These are phyloP conservation scores for Montipora sp. DNA, from an alignment of 64 coral and sea anemone genomes.

Conservation along the genomic window DNA sequence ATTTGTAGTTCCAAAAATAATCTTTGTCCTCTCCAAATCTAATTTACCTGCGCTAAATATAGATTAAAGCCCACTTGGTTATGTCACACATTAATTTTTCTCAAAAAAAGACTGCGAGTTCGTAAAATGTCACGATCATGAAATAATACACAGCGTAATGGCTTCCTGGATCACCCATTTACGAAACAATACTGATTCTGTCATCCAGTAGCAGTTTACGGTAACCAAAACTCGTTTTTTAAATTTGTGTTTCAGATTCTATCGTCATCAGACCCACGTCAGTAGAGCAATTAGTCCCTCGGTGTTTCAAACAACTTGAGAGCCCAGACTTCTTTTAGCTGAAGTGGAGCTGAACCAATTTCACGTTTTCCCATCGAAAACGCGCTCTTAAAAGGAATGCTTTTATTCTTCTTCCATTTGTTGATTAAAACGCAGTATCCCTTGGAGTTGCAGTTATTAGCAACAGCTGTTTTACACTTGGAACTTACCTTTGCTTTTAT, in stretches of 20 bases:
- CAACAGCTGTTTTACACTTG: conserved; percentile 20
- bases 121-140: too few species aligned
- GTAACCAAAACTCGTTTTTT: neutral
- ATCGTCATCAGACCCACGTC: neutral
- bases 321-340: neutral
- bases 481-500: neutral
- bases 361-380: conserved; percentile 15
- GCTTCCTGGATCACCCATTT: too few species aligned
- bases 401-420: conserved; percentile 11
- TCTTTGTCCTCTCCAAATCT: too few species aligned
- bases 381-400: neutral
- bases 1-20: too few species aligned
- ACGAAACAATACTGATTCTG: too few species aligned
- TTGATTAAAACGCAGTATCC: neutral
- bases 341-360: neutral
- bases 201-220: too few species aligned
- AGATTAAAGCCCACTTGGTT: too few species aligned
- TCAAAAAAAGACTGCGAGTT: too few species aligned
- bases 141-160: too few species aligned
- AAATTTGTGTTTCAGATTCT: neutral
- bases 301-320: neutral
- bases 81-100: too few species aligned
- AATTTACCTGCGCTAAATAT: too few species aligned
- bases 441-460: conserved; percentile 11
- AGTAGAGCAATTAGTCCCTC: neutral